Conservation (phyloP, 2,113 vertebrate genomes). For the Eulacestoma nigropectus region DNA sequence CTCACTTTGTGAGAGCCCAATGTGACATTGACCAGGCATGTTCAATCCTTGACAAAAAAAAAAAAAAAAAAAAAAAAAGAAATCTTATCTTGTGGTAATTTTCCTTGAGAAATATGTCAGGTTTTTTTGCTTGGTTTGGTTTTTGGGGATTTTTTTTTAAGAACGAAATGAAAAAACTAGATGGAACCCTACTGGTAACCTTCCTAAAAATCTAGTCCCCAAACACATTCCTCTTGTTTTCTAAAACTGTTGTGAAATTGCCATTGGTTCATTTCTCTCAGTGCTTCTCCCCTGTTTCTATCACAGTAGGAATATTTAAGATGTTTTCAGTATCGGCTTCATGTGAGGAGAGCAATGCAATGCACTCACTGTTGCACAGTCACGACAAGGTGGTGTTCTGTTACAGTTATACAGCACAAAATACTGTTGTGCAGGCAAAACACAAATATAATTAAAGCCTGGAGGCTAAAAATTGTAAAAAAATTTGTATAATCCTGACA, state of each 20-base stretch:
- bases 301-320: not conserved
- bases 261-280: not conserved
- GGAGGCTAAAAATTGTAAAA: slow-evolving; percentile 4
- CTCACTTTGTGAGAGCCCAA: fast-evolving
- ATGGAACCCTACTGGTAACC: not conserved
- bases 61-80: not conserved
- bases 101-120: not conserved
- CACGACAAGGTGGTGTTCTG: not conserved
- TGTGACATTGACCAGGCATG: not conserved
- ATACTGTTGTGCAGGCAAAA: not conserved
- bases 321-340: not conserved
- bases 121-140: not conserved
- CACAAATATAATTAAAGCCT: not conserved
- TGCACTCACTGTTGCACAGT: not conserved
- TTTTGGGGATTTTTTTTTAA: not conserved
- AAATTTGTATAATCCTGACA: not conserved
- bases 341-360: not conserved
- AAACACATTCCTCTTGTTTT: not conserved
- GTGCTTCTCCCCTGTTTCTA: not conserved
- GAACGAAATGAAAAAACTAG: not conserved
- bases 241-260: not conserved
- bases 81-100: not conserved
- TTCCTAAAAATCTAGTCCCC: not conserved
- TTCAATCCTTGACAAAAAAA: not conserved
- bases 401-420: not conserved